Percentiles rank a stretch among this genome's conserved stretches.
phyloP scores from a whole-genome alignment of 2,888 invertebrate species.

The Tuberolachnus salignus region DNA sequence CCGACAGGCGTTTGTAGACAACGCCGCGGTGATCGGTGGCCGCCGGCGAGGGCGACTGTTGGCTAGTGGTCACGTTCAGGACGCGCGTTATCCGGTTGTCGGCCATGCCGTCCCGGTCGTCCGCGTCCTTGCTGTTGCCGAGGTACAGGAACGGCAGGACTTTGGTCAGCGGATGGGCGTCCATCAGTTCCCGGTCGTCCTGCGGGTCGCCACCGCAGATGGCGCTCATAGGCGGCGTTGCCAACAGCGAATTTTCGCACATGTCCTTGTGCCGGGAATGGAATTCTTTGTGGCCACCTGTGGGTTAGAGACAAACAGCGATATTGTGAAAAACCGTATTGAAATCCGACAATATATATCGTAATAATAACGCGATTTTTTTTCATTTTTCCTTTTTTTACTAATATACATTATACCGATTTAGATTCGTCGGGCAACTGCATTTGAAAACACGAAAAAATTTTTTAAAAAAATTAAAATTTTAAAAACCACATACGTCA shows the following conservation, averaged over 20 bases:
- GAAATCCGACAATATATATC: background rate
- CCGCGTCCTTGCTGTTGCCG: conserved; percentile 82
- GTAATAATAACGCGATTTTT: background rate
- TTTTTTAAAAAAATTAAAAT: too few species aligned
- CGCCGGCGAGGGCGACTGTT: conserved; percentile 68
- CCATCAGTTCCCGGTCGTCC: conserved; percentile 66
- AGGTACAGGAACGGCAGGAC: conserved; percentile 81
- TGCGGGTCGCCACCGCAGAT: background rate
- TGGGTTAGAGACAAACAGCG: conserved; percentile 59
- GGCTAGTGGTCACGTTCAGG: conserved; percentile 72
- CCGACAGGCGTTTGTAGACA: conserved; percentile 79
- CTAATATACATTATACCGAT: too few species aligned
- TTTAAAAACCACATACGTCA: too few species aligned
- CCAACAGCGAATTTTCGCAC: conserved; percentile 73
- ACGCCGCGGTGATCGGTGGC: conserved; percentile 72
- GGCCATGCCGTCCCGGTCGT: conserved; percentile 71
- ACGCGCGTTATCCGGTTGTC: conserved; percentile 76
- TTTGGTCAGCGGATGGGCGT: conserved; percentile 77
- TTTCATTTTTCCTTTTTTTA: too few species aligned
- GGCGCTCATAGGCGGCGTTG: conserved; percentile 60
- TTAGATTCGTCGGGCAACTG: too few species aligned
- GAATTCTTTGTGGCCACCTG: conserved; percentile 76
- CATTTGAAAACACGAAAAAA: too few species aligned
- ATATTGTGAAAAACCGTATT: background rate
- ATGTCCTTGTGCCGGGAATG: conserved; percentile 73